Percentiles rank a stretch among this genome's conserved stretches.
Conservation (phyloP, 1,140 invertebrate genomes). For the Tetramorium parvispinum region DNA sequence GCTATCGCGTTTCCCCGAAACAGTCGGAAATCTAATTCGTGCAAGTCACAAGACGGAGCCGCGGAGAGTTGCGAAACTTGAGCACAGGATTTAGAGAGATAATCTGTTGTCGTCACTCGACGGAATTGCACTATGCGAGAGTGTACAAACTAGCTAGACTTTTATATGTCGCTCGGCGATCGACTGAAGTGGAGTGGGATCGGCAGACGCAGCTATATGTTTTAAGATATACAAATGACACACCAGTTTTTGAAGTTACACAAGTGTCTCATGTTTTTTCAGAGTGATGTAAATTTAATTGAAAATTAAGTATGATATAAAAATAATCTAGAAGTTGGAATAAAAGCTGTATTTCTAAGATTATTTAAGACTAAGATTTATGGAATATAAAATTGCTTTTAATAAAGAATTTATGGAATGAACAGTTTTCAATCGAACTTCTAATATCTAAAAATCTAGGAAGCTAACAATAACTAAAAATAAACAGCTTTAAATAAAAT, state of each 20-base stretch:
- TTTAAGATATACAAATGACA: not conserved
- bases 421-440: not conserved
- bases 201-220: not conserved
- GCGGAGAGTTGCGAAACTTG: not conserved
- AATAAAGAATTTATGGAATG: not conserved
- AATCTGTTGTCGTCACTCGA: constrained; percentile 24
- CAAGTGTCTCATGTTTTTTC: not conserved
- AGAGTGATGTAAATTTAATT: not conserved
- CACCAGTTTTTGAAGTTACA: constrained; percentile 2
- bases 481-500: not conserved
- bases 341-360: not conserved
- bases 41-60: not conserved
- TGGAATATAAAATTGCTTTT: not conserved
- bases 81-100: not conserved
- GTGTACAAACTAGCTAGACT: constrained; percentile 19
- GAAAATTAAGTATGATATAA: not conserved
- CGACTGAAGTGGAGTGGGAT: not conserved
- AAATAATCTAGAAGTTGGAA: not conserved
- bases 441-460: not conserved
- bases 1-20: not conserved
- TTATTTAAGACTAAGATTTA: not conserved
- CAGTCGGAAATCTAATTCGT: not conserved
- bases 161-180: constrained; percentile 61
- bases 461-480: too few relatives aligned
- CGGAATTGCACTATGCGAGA: constrained; percentile 38